Conservation (phyloP, 2,113 vertebrate genomes). For the Ceratotherium simum region DNA sequence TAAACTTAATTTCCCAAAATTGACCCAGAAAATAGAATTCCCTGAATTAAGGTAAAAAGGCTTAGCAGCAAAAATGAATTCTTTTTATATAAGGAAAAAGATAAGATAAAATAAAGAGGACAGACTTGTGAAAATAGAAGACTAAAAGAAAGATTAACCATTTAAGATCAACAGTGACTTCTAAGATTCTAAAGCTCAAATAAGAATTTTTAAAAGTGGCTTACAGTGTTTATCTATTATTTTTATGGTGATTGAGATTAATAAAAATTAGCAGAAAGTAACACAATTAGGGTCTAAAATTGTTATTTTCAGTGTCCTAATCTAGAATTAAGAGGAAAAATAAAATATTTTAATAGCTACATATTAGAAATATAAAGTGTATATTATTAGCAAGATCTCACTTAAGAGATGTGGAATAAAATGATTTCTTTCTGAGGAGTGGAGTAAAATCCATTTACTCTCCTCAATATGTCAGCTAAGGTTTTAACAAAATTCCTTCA, state of each 20-base stretch:
- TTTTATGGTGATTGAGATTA: not conserved
- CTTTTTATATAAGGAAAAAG: not conserved
- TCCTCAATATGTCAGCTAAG: not conserved
- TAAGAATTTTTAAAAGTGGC: slow-evolving; percentile 9
- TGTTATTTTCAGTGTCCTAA: not conserved
- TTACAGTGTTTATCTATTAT: not conserved
- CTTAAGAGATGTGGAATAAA: not conserved
- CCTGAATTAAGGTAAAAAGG: not conserved
- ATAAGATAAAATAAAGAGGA: not conserved
- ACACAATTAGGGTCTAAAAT: not conserved
- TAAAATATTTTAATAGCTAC: not conserved
- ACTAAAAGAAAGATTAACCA: not conserved
- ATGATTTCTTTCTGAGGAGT: not conserved
- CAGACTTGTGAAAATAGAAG: not conserved
- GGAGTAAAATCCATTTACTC: not conserved
- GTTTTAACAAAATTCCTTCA: slow-evolving; percentile 23
- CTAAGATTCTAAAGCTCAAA: not conserved
- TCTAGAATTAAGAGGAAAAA: slow-evolving; percentile 26
- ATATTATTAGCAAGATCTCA: not conserved
- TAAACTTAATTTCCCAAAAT: not conserved
- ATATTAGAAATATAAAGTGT: not conserved
- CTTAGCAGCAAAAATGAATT: not conserved
- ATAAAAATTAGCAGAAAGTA: not conserved
- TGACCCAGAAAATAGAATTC: not conserved
- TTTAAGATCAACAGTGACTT: slow-evolving; percentile 25